Evolutionary conservation across 2,797 vertebrate genomes (phyloP).

Genomic region (Odontamblyopus rebecca): DNA sequence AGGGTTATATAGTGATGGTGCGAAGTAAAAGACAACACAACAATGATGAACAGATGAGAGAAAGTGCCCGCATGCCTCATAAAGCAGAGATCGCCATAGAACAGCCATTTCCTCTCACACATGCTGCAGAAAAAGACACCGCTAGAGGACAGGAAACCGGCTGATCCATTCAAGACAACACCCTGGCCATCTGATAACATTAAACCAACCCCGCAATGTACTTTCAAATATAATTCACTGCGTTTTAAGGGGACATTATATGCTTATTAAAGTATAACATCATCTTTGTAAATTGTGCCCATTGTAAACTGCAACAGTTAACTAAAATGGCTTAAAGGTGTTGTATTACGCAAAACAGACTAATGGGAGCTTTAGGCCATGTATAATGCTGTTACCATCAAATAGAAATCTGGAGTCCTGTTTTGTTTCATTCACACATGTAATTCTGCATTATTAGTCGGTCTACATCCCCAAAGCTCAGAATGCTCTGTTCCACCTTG

Average conservation of each 20-base stretch:
- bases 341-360: too few species aligned
- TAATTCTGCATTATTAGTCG: too few species aligned
- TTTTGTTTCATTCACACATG: too few species aligned
- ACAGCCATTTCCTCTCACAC: constrained; percentile 67
- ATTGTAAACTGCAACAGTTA: too few species aligned
- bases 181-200: constrained; percentile 69
- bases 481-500: too few species aligned
- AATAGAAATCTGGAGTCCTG: too few species aligned
- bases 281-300: too few species aligned
- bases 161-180: constrained; percentile 56
- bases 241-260: background rate
- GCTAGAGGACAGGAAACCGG: constrained; percentile 68
- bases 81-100: constrained; percentile 70
- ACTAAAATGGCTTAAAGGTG: too few species aligned
- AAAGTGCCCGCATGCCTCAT: constrained; percentile 72
- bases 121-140: constrained; percentile 65
- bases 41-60: constrained; percentile 63
- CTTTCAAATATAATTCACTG: background rate
- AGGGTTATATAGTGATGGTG: constrained; percentile 40
- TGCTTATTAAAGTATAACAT: too few species aligned
- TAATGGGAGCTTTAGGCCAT: too few species aligned
- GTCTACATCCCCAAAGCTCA: too few species aligned
- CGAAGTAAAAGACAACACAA: constrained; percentile 45
- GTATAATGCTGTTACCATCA: too few species aligned
- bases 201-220: constrained; percentile 50